phyloP scores from a whole-genome alignment of 2,113 vertebrate genomes.

The Triplophysa rosa region DNA sequence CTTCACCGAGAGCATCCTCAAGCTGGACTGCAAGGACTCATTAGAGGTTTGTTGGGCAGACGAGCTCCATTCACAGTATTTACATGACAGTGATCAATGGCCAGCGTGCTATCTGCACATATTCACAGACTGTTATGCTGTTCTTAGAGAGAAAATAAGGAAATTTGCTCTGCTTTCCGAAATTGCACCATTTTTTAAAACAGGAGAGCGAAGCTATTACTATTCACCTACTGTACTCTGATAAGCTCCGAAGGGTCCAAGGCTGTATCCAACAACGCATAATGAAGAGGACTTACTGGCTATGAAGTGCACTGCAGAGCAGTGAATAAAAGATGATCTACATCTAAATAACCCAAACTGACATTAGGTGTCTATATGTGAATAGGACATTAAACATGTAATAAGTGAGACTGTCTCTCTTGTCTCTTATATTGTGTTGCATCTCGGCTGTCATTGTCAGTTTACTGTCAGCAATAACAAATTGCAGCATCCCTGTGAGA shows the following conservation, averaged over 20 bases:
- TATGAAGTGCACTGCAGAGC: conserved; percentile 64
- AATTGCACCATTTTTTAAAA: conserved; percentile 59
- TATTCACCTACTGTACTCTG: conserved; percentile 57
- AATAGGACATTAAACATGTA: conserved; percentile 1
- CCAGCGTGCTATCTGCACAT: conserved; percentile 56
- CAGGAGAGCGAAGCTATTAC: conserved; percentile 58
- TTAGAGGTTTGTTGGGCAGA: conserved; percentile 66
- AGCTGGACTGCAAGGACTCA: conserved; percentile 69
- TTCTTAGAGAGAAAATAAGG: conserved; percentile 57
- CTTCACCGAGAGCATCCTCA: conserved; percentile 46
- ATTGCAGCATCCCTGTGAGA: conserved; percentile 30
- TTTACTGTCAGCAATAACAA: conserved; percentile 19
- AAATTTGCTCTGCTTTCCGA: conserved; percentile 65
- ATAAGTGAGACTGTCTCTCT: neutral
- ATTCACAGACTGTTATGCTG: conserved; percentile 50
- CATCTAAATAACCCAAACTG: conserved; percentile 50
- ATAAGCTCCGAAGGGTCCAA: conserved; percentile 61
- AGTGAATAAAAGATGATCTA: conserved; percentile 68
- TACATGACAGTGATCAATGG: conserved; percentile 66
- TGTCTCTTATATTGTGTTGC: conserved; percentile 12
- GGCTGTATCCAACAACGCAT: conserved; percentile 61
- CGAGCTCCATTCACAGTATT: conserved; percentile 57
- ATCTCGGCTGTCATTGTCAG: neutral
- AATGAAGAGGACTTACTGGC: conserved; percentile 70
- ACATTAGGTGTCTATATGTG: conserved; percentile 7